Conservation (phyloP, 2,888 invertebrate species). For the Calameuta filiformis region DNA sequence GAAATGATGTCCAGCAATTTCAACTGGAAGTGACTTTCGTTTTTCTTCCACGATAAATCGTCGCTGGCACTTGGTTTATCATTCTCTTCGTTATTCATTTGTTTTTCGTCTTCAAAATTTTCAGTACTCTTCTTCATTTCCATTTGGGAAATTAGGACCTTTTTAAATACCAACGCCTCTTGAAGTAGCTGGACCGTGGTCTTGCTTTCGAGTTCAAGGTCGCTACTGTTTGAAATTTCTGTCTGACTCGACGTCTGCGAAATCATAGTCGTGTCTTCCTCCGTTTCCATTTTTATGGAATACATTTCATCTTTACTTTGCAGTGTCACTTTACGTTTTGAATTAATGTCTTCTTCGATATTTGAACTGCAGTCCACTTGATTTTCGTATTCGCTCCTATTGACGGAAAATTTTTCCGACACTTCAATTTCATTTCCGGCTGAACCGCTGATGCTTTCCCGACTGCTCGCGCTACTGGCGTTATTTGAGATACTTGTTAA, state of each 20-base stretch:
- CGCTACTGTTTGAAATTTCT: slow-evolving; percentile 38
- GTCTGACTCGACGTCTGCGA: slow-evolving; percentile 32
- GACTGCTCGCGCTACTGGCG: background rate
- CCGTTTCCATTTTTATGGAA: slow-evolving; percentile 21
- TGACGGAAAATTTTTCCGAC: background rate
- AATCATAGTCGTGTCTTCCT: slow-evolving; percentile 20
- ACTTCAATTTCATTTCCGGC: background rate
- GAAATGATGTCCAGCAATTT: slow-evolving; percentile 49
- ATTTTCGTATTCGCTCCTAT: background rate
- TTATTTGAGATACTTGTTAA: background rate
- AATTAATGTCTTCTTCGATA: background rate
- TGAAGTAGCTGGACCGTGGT: slow-evolving; percentile 40
- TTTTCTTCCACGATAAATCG: slow-evolving; percentile 11
- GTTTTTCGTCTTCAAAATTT: background rate
- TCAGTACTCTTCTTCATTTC: slow-evolving; percentile 24
- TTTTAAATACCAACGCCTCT: slow-evolving; percentile 43
- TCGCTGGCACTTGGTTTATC: background rate
- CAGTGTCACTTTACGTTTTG: background rate
- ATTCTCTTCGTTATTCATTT: background rate
- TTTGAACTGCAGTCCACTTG: background rate
- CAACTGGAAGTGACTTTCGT: slow-evolving; percentile 32
- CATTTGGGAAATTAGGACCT: slow-evolving; percentile 35
- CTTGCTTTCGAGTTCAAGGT: slow-evolving; percentile 33
- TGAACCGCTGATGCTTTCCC: background rate
- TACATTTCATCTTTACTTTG: background rate